Evolutionary conservation across 2,888 invertebrate species (phyloP).

Genomic region (Epirrita christyi): DNA sequence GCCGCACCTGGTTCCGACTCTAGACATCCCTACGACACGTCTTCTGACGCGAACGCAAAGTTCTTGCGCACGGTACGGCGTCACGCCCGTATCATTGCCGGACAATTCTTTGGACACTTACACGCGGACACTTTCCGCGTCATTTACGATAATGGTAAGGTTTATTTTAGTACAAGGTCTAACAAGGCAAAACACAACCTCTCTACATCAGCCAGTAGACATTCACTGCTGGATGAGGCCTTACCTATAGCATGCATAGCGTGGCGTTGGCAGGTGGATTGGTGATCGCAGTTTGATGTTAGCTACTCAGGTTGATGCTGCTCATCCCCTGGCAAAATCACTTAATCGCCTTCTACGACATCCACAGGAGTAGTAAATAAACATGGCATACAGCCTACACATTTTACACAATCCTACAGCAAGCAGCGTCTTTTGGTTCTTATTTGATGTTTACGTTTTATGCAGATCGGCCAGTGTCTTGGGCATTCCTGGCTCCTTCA

Average conservation of each 20-base stretch:
- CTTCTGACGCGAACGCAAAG: slow-evolving; percentile 90
- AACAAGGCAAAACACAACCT: too few relatives aligned
- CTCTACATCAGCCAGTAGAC: too few relatives aligned
- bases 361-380: too few relatives aligned
- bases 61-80: slow-evolving; percentile 91
- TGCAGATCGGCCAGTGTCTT: slow-evolving; percentile 93
- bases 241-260: too few relatives aligned
- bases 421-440: too few relatives aligned
- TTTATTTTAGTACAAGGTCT: too few relatives aligned
- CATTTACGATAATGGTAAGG: slow-evolving; percentile 91
- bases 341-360: neutral
- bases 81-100: slow-evolving; percentile 92
- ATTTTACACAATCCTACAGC: too few relatives aligned
- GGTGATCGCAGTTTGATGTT: too few relatives aligned
- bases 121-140: slow-evolving; percentile 96
- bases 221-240: too few relatives aligned
- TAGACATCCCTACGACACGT: slow-evolving; percentile 88
- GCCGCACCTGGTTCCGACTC: slow-evolving; percentile 95
- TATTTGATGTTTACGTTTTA: neutral
- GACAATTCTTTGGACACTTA: slow-evolving; percentile 96
- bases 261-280: too few relatives aligned
- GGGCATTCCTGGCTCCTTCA: slow-evolving; percentile 95
- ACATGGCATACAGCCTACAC: neutral
- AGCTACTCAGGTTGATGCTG: too few relatives aligned
- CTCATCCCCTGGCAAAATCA: too few relatives aligned